phyloP scores from a whole-genome alignment of 2,797 vertebrate species.

The Intellagama lesueurii region DNA sequence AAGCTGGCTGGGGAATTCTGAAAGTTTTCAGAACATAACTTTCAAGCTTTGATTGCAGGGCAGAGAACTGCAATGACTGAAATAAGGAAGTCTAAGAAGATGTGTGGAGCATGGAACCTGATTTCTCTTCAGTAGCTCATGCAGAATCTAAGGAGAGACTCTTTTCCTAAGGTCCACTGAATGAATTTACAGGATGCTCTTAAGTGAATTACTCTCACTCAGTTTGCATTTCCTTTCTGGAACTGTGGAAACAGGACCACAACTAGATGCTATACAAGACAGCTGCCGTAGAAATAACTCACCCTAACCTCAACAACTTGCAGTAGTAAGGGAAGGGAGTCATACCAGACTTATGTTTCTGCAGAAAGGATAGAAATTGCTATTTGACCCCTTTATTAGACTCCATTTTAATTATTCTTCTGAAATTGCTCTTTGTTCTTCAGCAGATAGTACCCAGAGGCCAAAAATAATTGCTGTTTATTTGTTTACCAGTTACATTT shows the following conservation, averaged over 20 bases:
- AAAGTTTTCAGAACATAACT: no score
- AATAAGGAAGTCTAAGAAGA: background rate
- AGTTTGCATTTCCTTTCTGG: background rate
- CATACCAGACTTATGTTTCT: background rate
- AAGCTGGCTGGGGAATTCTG: no score
- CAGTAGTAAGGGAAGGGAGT: background rate
- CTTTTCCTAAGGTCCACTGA: background rate
- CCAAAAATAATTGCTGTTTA: no score
- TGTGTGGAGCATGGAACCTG: background rate
- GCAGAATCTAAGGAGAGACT: background rate
- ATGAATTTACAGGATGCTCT: constrained; percentile 19
- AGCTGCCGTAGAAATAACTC: background rate
- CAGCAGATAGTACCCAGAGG: no score
- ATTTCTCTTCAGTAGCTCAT: background rate
- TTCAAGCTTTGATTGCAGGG: no score
- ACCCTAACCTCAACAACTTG: background rate
- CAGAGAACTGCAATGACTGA: background rate
- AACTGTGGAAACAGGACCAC: background rate
- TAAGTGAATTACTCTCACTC: background rate
- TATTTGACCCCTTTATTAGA: background rate
- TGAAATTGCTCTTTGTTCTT: background rate
- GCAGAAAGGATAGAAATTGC: background rate
- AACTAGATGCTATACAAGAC: background rate
- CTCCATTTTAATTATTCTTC: background rate
- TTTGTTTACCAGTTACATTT: no score